Evolutionary conservation across 2,888 invertebrate genomes (phyloP).

Genomic region (Lucinisca nassula): DNA sequence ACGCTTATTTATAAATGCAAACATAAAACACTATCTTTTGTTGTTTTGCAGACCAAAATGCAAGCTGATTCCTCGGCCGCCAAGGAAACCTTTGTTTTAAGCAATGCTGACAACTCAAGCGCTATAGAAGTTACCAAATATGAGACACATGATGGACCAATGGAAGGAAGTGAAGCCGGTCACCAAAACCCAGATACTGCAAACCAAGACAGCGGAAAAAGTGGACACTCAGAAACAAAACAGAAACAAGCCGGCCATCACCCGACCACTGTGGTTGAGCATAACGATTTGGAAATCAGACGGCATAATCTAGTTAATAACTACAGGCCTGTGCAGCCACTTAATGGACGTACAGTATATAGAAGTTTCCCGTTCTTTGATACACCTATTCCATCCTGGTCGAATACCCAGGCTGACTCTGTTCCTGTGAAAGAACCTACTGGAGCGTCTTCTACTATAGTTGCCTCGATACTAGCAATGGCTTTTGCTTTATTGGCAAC

Average conservation of each 20-base stretch:
- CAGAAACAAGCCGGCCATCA: background rate
- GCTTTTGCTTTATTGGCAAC: background rate
- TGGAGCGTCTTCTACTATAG: background rate
- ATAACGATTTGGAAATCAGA: constrained; percentile 57
- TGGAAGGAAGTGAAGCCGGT: background rate
- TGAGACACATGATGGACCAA: background rate
- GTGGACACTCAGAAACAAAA: background rate
- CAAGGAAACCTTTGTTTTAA: background rate
- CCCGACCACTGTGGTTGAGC: background rate
- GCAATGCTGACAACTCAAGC: background rate
- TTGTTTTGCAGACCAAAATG: background rate
- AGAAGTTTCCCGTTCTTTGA: constrained; percentile 78
- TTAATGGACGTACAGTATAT: constrained; percentile 80
- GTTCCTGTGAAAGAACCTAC: background rate
- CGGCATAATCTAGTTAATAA: constrained; percentile 81
- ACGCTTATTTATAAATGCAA: no score
- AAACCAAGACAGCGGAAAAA: background rate
- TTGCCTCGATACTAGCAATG: background rate
- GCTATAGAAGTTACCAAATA: background rate
- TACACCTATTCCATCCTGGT: constrained; percentile 5
- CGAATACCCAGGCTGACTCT: background rate
- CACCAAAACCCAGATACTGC: no score
- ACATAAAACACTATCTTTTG: no score
- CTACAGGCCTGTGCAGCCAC: constrained; percentile 83
- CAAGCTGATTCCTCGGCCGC: background rate